Evolutionary conservation across 2,113 vertebrate genomes (phyloP).

Genomic region (Uria lomvia): DNA sequence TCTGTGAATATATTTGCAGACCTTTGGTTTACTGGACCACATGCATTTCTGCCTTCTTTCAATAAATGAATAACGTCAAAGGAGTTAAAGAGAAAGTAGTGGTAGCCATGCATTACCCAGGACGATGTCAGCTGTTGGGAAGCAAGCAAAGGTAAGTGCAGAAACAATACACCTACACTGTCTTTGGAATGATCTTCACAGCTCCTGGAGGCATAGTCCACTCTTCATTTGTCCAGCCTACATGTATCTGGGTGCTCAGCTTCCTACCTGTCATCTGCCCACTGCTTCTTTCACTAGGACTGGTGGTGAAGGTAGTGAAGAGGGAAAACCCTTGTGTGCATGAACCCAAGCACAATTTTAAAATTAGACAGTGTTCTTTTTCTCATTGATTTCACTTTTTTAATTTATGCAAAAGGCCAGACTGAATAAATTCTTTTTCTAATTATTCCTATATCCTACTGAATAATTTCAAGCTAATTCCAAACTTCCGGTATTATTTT

Average conservation of each 20-base stretch:
- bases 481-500: not conserved
- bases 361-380: not conserved
- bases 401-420: not conserved
- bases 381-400: not conserved
- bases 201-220: not conserved
- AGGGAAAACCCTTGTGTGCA: not conserved
- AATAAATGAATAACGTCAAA: not conserved
- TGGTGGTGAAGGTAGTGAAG: not conserved
- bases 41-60: not conserved
- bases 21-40: not conserved
- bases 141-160: not conserved
- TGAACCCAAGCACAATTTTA: not conserved
- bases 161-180: not conserved
- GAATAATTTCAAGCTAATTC: not conserved
- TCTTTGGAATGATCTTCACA: not conserved
- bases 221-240: not conserved
- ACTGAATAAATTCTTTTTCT: not conserved
- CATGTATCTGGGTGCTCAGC: not conserved
- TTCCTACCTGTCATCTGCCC: not conserved
- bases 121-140: rapidly evolving
- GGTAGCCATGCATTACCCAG: not conserved
- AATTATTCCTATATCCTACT: not conserved
- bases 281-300: not conserved
- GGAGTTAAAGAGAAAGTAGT: not conserved
- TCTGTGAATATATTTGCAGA: not conserved